Conservation (phyloP, 2,797 vertebrate genomes). For the Karalla daura region DNA sequence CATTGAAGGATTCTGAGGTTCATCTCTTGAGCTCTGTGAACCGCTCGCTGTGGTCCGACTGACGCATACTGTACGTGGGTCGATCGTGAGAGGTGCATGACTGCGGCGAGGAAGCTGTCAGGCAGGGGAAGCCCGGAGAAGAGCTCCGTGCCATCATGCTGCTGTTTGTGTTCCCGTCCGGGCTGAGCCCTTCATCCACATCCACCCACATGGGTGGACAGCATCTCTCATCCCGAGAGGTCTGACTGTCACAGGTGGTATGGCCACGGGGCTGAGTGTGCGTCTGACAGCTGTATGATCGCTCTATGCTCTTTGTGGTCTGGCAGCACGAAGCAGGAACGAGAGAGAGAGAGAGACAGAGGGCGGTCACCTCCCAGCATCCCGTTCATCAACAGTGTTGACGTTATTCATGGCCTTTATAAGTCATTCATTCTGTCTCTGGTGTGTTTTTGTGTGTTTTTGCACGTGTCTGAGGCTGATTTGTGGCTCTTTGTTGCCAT, state of each 20-base stretch:
- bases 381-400: too few relatives aligned
- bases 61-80: conserved; percentile 29
- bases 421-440: too few relatives aligned
- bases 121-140: conserved; percentile 47
- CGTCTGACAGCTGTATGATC: conserved; percentile 50
- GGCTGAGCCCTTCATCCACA: conserved; percentile 54
- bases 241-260: conserved; percentile 73
- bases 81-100: conserved; percentile 28
- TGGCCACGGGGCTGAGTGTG: conserved; percentile 69
- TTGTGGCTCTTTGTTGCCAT: background rate
- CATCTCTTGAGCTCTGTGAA: conserved; percentile 24
- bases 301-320: conserved; percentile 44
- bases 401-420: too few relatives aligned
- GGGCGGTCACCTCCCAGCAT: background rate
- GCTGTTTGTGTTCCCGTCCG: conserved; percentile 53
- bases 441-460: too few relatives aligned
- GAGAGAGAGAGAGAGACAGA: conserved; percentile 15
- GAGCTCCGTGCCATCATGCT: conserved; percentile 44
- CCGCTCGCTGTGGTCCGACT: conserved; percentile 28
- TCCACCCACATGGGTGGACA: conserved; percentile 52
- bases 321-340: conserved; percentile 41
- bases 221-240: conserved; percentile 66
- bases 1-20: conserved; percentile 35
- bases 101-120: conserved; percentile 54
- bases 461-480: background rate